A percentile compares a stretch with the other conserved stretches of the same genome.
phyloP scores from a whole-genome alignment of 2,797 vertebrate species.

The Mus minutoides region DNA sequence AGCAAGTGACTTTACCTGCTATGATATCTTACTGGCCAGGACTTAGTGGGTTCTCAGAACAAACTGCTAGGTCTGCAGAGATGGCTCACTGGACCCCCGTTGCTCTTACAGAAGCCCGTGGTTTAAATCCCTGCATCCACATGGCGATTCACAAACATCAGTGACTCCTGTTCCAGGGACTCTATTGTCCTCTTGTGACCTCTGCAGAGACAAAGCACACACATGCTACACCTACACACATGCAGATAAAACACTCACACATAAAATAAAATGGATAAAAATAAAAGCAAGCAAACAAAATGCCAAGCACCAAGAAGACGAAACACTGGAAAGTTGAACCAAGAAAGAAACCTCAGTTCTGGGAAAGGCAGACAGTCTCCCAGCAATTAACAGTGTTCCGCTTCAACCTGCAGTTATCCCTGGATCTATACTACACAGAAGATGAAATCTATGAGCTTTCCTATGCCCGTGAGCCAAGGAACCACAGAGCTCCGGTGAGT shows the following conservation, averaged over 20 bases:
- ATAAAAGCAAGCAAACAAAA: neutral
- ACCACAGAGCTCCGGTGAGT: constrained; percentile 92
- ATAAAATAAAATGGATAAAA: neutral
- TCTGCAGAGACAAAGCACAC: neutral
- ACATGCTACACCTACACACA: neutral
- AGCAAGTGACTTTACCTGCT: neutral
- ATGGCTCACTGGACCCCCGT: neutral
- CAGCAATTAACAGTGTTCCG: constrained; percentile 66
- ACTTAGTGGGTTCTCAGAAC: neutral
- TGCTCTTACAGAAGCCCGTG: neutral
- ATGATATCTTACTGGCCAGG: neutral
- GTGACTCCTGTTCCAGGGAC: neutral
- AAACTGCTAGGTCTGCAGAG: neutral
- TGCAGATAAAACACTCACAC: neutral
- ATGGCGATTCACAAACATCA: neutral
- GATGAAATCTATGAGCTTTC: constrained; percentile 98
- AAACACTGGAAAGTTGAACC: neutral
- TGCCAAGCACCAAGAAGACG: neutral
- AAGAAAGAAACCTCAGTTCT: neutral
- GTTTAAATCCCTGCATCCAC: neutral
- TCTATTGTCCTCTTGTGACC: neutral
- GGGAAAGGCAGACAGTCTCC: neutral
- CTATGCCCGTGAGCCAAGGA: constrained; percentile 95
- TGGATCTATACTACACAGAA: constrained; percentile 97
- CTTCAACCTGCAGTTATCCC: constrained; percentile 91